A percentile compares a stretch with the other conserved stretches of the same genome.
Evolutionary conservation across 1,140 invertebrate species (phyloP).

Genomic region (Panagrolaimus sp.): DNA sequence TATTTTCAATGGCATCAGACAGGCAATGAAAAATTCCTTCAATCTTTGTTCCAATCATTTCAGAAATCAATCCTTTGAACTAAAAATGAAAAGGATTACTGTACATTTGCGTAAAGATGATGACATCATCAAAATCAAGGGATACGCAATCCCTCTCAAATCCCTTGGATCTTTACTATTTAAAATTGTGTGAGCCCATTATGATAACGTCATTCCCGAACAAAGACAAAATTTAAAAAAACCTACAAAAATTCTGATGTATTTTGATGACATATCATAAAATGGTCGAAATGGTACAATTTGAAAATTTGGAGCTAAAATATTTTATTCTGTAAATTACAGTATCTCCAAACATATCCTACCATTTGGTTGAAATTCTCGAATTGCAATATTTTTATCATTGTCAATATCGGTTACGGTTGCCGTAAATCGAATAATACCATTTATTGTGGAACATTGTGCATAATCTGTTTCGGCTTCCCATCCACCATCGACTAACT

Average conservation of each 20-base stretch:
- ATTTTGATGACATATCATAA: neutral
- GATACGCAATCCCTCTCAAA: too few species aligned
- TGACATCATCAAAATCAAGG: too few species aligned
- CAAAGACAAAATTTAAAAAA: neutral
- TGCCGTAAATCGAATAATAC: neutral
- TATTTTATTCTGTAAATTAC: too few species aligned
- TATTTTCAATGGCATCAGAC: neutral
- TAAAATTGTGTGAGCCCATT: neutral
- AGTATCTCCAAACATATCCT: too few species aligned
- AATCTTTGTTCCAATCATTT: neutral
- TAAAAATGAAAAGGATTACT: neutral
- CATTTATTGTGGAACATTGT: neutral
- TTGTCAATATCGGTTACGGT: neutral
- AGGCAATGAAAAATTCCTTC: neutral
- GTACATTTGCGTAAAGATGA: too few species aligned
- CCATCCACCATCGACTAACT: neutral
- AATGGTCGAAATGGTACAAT: neutral
- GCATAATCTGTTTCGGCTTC: neutral
- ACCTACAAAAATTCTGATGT: neutral
- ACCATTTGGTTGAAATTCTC: neutral
- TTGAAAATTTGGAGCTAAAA: slow-evolving; percentile 9
- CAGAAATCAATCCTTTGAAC: neutral
- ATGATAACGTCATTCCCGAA: too few species aligned
- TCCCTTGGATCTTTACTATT: too few species aligned
- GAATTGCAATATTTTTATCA: neutral